Conservation (phyloP, 2,797 vertebrate species). For the Chelon labrosus region DNA sequence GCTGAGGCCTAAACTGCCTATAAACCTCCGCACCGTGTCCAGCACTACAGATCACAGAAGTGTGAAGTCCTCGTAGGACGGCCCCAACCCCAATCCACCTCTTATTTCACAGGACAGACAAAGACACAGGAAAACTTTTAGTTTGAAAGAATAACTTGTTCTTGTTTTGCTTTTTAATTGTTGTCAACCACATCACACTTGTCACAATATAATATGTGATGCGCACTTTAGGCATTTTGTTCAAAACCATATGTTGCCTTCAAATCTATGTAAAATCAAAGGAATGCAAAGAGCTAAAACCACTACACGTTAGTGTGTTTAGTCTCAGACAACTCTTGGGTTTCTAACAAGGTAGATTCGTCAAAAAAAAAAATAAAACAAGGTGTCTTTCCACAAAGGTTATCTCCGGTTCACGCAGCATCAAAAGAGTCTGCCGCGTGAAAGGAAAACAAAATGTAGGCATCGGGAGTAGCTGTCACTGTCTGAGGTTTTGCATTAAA, state of each 20-base stretch:
- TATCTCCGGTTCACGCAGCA: conserved; percentile 37
- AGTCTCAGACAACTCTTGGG: conserved; percentile 37
- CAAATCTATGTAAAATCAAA: conserved; percentile 38
- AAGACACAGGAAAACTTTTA: background rate
- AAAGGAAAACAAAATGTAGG: conserved; percentile 62
- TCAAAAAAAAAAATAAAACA: conserved; percentile 33
- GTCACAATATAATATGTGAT: background rate
- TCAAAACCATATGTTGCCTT: conserved; percentile 13
- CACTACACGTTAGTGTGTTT: conserved; percentile 37
- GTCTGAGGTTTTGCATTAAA: conserved; percentile 62
- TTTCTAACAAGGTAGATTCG: conserved; percentile 56
- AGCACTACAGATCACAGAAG: too few relatives aligned
- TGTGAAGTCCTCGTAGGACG: too few relatives aligned
- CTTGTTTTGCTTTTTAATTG: conserved; percentile 1
- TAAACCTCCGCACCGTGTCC: too few relatives aligned
- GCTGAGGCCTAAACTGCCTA: too few relatives aligned
- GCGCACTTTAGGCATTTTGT: conserved; percentile 6
- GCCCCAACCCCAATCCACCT: too few relatives aligned
- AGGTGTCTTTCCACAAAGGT: conserved; percentile 37
- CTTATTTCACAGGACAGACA: background rate
- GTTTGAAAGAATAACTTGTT: conserved; percentile 1
- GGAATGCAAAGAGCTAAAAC: conserved; percentile 3
- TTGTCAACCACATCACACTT: conserved; percentile 1
- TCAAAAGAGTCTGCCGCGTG: conserved; percentile 52
- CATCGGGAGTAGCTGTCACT: conserved; percentile 42